A percentile compares a stretch with the other conserved stretches of the same genome.
Conservation (phyloP, 2,888 invertebrate genomes). For the Agrenia bidenticulata region DNA sequence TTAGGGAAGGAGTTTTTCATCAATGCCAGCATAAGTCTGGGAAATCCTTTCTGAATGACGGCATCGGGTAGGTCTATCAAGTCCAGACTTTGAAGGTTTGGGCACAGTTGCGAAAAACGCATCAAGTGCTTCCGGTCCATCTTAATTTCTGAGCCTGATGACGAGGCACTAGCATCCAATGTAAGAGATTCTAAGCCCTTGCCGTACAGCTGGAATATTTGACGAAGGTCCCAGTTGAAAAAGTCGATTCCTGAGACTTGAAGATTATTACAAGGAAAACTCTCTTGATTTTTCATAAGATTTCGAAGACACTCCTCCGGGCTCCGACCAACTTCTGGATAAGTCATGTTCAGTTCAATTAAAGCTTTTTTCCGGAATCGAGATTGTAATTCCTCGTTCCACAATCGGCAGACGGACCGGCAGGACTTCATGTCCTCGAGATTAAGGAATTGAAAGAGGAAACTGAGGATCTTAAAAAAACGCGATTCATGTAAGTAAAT, state of each 20-base stretch:
- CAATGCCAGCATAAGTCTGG: background rate
- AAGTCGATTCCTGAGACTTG: background rate
- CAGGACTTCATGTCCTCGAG: background rate
- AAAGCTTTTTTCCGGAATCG: background rate
- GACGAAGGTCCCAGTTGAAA: background rate
- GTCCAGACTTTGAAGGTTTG: background rate
- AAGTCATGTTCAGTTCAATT: background rate
- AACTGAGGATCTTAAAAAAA: constrained; percentile 1
- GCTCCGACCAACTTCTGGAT: background rate
- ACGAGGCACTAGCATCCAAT: background rate
- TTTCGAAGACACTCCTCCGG: background rate
- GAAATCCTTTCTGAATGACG: constrained; percentile 3
- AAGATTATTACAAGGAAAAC: background rate
- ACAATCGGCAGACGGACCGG: background rate
- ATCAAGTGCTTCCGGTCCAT: background rate
- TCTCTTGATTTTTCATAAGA: background rate
- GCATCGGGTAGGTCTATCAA: background rate
- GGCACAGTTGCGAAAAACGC: background rate
- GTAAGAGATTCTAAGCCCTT: background rate
- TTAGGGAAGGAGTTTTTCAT: background rate
- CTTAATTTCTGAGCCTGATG: background rate
- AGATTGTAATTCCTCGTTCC: background rate
- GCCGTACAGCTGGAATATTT: background rate
- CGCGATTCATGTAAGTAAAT: too few species aligned
- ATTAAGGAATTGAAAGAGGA: background rate